phyloP scores from a whole-genome alignment of 1,140 invertebrate genomes.

The Pogonognathellus flavescens region DNA sequence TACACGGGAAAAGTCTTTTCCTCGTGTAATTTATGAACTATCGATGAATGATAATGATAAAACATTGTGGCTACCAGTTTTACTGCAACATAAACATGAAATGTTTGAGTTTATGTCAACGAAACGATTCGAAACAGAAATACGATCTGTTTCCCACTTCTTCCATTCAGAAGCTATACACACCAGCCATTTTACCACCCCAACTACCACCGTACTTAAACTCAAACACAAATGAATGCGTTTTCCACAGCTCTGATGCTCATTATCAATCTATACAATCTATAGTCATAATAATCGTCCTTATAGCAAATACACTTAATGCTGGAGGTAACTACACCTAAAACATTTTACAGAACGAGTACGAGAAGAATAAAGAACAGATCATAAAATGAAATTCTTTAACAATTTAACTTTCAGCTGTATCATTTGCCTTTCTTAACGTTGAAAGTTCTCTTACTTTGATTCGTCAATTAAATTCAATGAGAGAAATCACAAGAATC shows the following conservation, averaged over 20 bases:
- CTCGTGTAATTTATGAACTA: slow-evolving; percentile 4
- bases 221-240: neutral
- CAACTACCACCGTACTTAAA: neutral
- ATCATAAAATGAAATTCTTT: slow-evolving; percentile 21
- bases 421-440: too few species aligned
- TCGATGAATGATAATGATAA: slow-evolving; percentile 33
- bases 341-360: neutral
- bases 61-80: slow-evolving; percentile 35
- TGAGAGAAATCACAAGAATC: slow-evolving; percentile 13
- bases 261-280: slow-evolving; percentile 10
- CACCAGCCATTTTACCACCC: neutral
- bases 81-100: slow-evolving; percentile 35
- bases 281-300: slow-evolving; percentile 4
- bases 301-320: slow-evolving; percentile 15
- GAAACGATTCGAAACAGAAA: slow-evolving; percentile 26
- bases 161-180: slow-evolving; percentile 35
- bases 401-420: neutral
- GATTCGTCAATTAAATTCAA: slow-evolving; percentile 37
- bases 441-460: neutral
- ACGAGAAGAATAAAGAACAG: neutral
- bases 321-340: neutral
- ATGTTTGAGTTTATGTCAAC: slow-evolving; percentile 37
- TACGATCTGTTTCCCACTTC: slow-evolving; percentile 38
- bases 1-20: slow-evolving; percentile 6
- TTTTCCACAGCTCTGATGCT: slow-evolving; percentile 44